Evolutionary conservation across 2,113 vertebrate genomes (phyloP).

Genomic region (Macrotus californicus): DNA sequence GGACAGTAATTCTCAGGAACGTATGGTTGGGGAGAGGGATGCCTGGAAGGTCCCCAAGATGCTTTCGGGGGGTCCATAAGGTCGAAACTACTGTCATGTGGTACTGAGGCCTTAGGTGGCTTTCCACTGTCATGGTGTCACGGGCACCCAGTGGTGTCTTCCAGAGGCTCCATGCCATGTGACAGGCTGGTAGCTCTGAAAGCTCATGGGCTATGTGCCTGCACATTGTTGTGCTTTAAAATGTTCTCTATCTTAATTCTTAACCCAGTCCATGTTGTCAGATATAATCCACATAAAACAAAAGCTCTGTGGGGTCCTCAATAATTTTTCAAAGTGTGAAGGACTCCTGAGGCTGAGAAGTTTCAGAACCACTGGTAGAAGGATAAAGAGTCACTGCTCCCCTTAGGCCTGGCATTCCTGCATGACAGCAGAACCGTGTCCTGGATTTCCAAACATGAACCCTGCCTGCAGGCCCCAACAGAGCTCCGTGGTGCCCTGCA

Average conservation of each 20-base stretch:
- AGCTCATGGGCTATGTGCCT: not conserved
- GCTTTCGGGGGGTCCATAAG: not conserved
- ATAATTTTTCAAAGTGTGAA: not conserved
- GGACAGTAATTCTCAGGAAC: not conserved
- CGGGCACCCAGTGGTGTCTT: not conserved
- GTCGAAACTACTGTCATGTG: not conserved
- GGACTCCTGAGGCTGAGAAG: not conserved
- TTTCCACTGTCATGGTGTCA: not conserved
- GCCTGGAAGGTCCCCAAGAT: not conserved
- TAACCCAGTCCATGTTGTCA: not conserved
- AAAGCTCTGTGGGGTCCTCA: not conserved
- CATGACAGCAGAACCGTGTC: not conserved
- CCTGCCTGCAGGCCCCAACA: not conserved
- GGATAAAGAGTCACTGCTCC: not conserved
- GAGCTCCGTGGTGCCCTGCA: accelerated
- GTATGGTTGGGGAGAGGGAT: not conserved
- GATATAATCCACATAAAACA: not conserved
- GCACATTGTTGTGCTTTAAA: not conserved
- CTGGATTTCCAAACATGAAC: not conserved
- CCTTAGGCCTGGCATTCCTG: not conserved
- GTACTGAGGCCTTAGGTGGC: not conserved
- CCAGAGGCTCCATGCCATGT: not conserved
- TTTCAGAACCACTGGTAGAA: not conserved
- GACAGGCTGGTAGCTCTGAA: not conserved
- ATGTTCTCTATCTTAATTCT: not conserved